phyloP scores from a whole-genome alignment of 2,797 vertebrate species.

The Intellagama lesueurii region DNA sequence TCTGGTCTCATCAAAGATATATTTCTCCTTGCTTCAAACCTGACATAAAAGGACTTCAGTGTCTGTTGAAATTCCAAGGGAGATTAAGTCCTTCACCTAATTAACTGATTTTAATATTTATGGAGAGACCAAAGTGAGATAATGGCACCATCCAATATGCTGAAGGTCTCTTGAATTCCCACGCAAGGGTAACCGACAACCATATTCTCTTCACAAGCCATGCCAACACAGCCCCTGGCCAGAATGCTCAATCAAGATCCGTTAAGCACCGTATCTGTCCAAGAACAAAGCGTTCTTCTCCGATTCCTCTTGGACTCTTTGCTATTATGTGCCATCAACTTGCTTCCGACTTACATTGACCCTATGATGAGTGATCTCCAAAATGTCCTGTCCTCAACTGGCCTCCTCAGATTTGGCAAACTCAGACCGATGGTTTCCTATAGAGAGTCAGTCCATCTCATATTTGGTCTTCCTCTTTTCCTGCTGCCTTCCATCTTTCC shows the following conservation, averaged over 20 bases:
- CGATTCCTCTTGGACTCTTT: neutral
- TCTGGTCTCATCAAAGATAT: neutral
- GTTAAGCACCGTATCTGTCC: neutral
- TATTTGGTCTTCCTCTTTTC: no score
- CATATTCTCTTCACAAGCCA: neutral
- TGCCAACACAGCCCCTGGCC: neutral
- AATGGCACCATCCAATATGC: neutral
- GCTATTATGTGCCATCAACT: no score
- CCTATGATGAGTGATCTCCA: no score
- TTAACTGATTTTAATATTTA: slow-evolving; percentile 16
- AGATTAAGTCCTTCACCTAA: slow-evolving; percentile 22
- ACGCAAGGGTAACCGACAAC: no score
- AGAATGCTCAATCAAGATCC: neutral
- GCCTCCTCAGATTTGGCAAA: no score
- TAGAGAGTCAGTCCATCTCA: no score
- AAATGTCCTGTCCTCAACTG: no score
- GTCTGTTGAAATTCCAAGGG: slow-evolving; percentile 1
- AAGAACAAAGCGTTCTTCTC: neutral
- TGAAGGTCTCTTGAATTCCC: neutral
- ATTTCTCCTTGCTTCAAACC: neutral
- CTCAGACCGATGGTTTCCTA: no score
- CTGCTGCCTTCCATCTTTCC: no score
- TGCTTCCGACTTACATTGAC: no score
- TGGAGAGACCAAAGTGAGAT: neutral
- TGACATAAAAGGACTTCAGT: neutral